A percentile compares a stretch with the other conserved stretches of the same genome.
Conservation (phyloP, 2,113 vertebrate genomes). For the Ciconia stormi region DNA sequence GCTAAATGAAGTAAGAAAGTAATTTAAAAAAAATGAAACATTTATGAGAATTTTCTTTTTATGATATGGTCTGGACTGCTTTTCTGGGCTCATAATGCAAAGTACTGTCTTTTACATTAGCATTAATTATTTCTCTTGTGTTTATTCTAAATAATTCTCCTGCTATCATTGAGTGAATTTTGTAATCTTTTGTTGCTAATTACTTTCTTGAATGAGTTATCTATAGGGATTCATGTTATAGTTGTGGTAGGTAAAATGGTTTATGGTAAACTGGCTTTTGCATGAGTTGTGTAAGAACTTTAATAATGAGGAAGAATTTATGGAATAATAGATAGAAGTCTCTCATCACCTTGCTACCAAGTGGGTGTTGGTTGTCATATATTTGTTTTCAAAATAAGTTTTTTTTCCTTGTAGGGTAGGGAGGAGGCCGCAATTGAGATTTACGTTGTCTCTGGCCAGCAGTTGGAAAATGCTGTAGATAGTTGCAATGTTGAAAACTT, state of each 20-base stretch:
- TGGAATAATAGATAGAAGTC: background rate
- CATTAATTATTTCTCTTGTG: background rate
- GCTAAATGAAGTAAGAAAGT: slow-evolving; percentile 17
- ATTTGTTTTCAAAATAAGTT: background rate
- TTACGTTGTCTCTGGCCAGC: background rate
- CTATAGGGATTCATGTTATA: background rate
- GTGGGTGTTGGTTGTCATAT: background rate
- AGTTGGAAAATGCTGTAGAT: background rate
- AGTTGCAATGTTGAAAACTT: background rate
- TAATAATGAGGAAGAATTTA: background rate
- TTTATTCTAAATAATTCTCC: background rate
- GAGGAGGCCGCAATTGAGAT: background rate
- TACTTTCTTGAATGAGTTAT: background rate
- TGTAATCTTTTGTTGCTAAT: background rate
- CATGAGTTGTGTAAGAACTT: background rate
- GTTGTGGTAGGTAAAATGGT: background rate
- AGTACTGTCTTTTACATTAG: background rate
- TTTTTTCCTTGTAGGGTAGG: background rate
- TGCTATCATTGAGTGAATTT: background rate
- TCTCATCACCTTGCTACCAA: background rate
- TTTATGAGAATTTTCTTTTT: slow-evolving; percentile 41
- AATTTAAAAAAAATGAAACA: background rate
- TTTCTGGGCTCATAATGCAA: background rate
- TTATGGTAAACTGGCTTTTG: background rate
- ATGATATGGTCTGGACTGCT: background rate